These are phyloP conservation scores for Drosophila teissieri DNA, from an alignment of 1,140 invertebrate species.

Conservation along the genomic window DNA sequence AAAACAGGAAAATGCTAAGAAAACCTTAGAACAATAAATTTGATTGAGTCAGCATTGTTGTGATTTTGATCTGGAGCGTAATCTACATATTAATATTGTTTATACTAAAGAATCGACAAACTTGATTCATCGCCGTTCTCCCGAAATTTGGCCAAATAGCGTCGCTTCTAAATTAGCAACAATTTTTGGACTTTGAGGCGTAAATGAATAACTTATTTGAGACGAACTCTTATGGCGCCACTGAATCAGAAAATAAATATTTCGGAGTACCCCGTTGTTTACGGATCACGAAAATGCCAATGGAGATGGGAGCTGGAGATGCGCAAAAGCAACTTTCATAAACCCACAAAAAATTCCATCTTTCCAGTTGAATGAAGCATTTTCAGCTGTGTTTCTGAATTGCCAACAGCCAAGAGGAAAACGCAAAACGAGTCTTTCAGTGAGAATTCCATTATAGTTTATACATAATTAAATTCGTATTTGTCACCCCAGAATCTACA, in stretches of 20 bases:
- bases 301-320: conserved; percentile 34
- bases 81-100: conserved; percentile 67
- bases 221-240: conserved; percentile 58
- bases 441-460: conserved; percentile 46
- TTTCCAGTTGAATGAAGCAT: conserved; percentile 63
- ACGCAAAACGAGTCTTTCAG: conserved; percentile 43
- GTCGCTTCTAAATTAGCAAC: conserved; percentile 57
- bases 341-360: conserved; percentile 55
- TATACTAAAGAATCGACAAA: conserved; percentile 36
- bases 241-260: conserved; percentile 29
- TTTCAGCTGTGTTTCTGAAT: conserved; percentile 25
- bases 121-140: conserved; percentile 73
- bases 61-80: conserved; percentile 55
- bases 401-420: conserved; percentile 15
- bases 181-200: conserved; percentile 49
- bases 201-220: conserved; percentile 70
- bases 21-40: conserved; percentile 48
- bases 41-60: conserved; percentile 60
- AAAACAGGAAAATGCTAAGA: conserved; percentile 65
- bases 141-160: conserved; percentile 63
- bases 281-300: conserved; percentile 29
- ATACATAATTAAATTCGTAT: conserved; percentile 73
- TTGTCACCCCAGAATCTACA: conserved; percentile 57
- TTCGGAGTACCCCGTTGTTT: conserved; percentile 52
- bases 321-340: conserved; percentile 71